Evolutionary conservation across 2,113 vertebrate species (phyloP), one percentile per base, ranked within the genome.

Genomic region (Laterallus jamaicensis): DNA sequence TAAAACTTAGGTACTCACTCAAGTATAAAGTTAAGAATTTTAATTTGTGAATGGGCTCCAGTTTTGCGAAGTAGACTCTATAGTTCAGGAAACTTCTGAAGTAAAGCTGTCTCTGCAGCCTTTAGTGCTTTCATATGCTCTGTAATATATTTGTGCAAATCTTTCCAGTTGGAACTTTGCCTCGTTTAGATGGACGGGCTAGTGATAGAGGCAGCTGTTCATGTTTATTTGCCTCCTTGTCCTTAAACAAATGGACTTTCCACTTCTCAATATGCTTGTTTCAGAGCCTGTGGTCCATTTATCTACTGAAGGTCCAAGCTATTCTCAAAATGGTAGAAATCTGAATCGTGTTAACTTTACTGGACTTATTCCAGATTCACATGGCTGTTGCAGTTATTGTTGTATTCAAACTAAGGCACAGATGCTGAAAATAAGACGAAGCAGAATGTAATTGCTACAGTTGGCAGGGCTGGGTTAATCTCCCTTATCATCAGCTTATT

Each of bases 121-220:
- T 82, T 87, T 50, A 81, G 47, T 71, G 56, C 55, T 92, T 76
- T 92, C 24, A 56, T 80, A 35, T 86, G 59, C 19, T 63, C 52
- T 31, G 24, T 49, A 78, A 37, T 92, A 19, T 80, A 83, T 94
- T 62, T 59, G 25, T 87, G 31, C 22, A 71, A 12, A 29, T 75
- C 86, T 68, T 78, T 79, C 69, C 74, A 63, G 11, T 68, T 92
- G 93, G 87, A 96, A 32, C 25, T 8, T 55, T 87, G 52, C 69
- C 87, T 89, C 0, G 0, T 59, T 92, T 83, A 66, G 74, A 86
- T 91, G 73, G 69, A 89, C 90, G 91, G 73, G 81, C 11, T 6
- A 91, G 52, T 22, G 50, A 71, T 55, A 50, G 69, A 87, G 64
- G 78, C 92, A 96, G 81, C 84, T 94, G 92, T 67, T 94, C 73